Conservation (phyloP, 1,140 invertebrate species). For the Chlorops oryzae region DNA sequence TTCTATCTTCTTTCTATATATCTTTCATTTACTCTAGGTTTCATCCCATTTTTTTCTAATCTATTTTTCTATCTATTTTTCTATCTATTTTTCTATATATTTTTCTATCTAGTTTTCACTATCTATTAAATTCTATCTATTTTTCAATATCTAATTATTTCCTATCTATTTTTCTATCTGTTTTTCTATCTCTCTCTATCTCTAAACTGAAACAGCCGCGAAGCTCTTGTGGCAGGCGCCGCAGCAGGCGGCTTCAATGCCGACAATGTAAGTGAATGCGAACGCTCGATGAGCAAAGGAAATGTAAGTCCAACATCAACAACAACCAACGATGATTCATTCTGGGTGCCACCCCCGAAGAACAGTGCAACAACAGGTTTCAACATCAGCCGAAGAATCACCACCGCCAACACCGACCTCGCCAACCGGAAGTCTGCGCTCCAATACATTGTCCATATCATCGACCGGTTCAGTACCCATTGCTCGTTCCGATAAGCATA, state of each 20-base stretch:
- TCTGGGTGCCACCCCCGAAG: slow-evolving; percentile 49
- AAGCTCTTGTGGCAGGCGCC: slow-evolving; percentile 44
- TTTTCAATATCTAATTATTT: slow-evolving; percentile 4
- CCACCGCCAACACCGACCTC: slow-evolving; percentile 48
- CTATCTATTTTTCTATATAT: too few relatives aligned
- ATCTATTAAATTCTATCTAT: neutral
- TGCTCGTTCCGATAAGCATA: slow-evolving; percentile 52
- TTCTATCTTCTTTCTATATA: too few relatives aligned
- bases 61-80: too few relatives aligned
- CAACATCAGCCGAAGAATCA: slow-evolving; percentile 45
- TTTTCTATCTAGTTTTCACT: too few relatives aligned
- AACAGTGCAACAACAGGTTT: slow-evolving; percentile 28
- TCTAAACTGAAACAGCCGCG: too few relatives aligned
- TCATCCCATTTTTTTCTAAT: too few relatives aligned
- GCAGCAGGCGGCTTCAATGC: slow-evolving; percentile 40
- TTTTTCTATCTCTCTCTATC: too few relatives aligned
- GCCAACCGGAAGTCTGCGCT: slow-evolving; percentile 43
- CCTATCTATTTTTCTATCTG: slow-evolving; percentile 2
- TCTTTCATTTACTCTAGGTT: too few relatives aligned
- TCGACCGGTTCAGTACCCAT: slow-evolving; percentile 46
- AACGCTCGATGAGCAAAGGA: slow-evolving; percentile 33
- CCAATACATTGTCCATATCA: slow-evolving; percentile 39
- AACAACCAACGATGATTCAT: slow-evolving; percentile 44
- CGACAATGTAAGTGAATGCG: slow-evolving; percentile 42
- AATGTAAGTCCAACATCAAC: slow-evolving; percentile 43